These are phyloP conservation scores for Furcula furcula DNA, from an alignment of 2,888 invertebrate genomes.

Conservation along the genomic window DNA sequence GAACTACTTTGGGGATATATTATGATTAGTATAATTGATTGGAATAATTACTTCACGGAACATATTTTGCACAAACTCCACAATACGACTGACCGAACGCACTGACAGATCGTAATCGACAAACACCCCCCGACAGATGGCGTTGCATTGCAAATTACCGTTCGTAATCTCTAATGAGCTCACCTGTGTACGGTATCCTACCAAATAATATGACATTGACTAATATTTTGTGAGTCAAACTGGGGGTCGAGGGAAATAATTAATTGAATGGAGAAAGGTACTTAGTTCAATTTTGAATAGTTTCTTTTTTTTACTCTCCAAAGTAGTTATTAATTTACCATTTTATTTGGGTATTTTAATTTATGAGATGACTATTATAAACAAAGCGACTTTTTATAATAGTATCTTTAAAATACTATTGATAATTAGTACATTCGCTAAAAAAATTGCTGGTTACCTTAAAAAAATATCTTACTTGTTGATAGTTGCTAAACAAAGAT, in stretches of 20 bases:
- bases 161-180: slow-evolving; percentile 71
- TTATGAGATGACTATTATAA: no score
- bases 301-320: no score
- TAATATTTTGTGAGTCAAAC: slow-evolving; percentile 24
- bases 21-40: slow-evolving; percentile 6
- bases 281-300: no score
- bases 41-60: slow-evolving; percentile 14
- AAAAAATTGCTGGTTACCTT: no score
- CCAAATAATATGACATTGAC: slow-evolving; percentile 36
- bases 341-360: no score
- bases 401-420: no score
- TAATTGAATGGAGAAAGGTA: not conserved
- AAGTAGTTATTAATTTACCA: no score
- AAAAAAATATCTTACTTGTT: no score
- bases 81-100: slow-evolving; percentile 23
- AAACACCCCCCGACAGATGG: slow-evolving; percentile 60
- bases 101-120: slow-evolving; percentile 47
- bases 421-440: no score
- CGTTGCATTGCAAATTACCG: slow-evolving; percentile 60
- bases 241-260: slow-evolving; percentile 10
- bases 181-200: slow-evolving; percentile 50
- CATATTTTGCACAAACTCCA: slow-evolving; percentile 22
- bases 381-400: no score
- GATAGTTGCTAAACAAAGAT: no score
- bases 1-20: no score